phyloP scores from a whole-genome alignment of 1,140 invertebrate species.

The Panonychus citri region DNA sequence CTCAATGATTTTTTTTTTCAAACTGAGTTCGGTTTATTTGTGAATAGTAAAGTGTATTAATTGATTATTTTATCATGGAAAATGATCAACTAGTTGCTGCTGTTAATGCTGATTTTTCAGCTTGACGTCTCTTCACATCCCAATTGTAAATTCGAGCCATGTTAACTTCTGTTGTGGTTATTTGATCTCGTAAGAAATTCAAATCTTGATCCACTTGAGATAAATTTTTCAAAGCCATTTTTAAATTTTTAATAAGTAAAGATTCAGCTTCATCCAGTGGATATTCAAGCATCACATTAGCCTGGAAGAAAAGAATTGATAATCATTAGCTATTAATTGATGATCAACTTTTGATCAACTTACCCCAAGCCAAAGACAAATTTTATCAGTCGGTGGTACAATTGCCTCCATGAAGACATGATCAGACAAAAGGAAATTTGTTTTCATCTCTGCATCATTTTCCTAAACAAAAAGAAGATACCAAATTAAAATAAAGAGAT shows the following conservation, averaged over 20 bases:
- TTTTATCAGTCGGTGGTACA: slow-evolving; percentile 67
- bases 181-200: slow-evolving; percentile 76
- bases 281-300: slow-evolving; percentile 97
- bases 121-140: slow-evolving; percentile 68
- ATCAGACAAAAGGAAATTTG: slow-evolving; percentile 78
- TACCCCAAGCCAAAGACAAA: slow-evolving; percentile 86
- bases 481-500: neutral
- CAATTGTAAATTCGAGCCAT: slow-evolving; percentile 90
- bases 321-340: neutral
- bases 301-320: slow-evolving; percentile 26
- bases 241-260: slow-evolving; percentile 64
- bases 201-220: slow-evolving; percentile 68
- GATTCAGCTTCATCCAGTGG: slow-evolving; percentile 68
- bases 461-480: slow-evolving; percentile 18
- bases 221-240: slow-evolving; percentile 58
- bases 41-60: too few species aligned
- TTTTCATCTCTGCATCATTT: slow-evolving; percentile 38
- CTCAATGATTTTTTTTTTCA: too few species aligned
- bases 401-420: slow-evolving; percentile 76
- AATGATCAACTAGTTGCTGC: too few species aligned
- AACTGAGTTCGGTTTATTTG: too few species aligned
- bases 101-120: slow-evolving; percentile 23
- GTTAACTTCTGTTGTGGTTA: slow-evolving; percentile 88
- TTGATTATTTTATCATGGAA: too few species aligned
- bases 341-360: neutral